phyloP scores from a whole-genome alignment of 2,797 vertebrate species.

The Spinus pinus region DNA sequence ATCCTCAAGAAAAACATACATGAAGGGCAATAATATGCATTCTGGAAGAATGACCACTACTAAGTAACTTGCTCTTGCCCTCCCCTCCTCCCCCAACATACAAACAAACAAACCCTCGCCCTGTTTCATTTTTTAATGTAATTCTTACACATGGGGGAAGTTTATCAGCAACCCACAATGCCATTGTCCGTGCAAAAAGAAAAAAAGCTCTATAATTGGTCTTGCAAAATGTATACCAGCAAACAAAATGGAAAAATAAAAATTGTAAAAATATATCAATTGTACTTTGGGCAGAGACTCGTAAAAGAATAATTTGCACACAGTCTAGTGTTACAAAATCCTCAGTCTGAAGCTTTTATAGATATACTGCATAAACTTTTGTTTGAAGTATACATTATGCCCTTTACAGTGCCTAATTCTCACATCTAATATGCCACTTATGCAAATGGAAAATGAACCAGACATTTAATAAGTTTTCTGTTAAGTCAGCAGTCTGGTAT shows the following conservation, averaged over 20 bases:
- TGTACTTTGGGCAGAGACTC: not conserved
- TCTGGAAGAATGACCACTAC: not conserved
- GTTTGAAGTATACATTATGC: not conserved
- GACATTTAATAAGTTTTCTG: not conserved
- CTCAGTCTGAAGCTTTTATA: not conserved
- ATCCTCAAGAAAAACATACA: not conserved
- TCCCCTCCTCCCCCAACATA: not conserved
- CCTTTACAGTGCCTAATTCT: not conserved
- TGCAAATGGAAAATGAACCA: not conserved
- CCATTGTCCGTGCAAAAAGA: not conserved
- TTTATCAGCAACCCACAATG: not conserved
- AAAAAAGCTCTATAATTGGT: accelerated
- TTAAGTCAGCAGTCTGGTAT: not conserved
- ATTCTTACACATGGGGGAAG: not conserved
- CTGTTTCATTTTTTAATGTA: not conserved
- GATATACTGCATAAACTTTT: not conserved
- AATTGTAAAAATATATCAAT: not conserved
- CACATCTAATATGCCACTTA: not conserved
- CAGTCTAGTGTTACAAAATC: not conserved
- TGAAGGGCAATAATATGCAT: not conserved
- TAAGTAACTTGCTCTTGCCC: not conserved
- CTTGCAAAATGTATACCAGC: not conserved
- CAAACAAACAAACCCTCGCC: not conserved
- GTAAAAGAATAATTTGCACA: not conserved
- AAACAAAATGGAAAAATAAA: not conserved